phyloP scores from a whole-genome alignment of 2,888 invertebrate species.

The Phragmatobia fuliginosa region DNA sequence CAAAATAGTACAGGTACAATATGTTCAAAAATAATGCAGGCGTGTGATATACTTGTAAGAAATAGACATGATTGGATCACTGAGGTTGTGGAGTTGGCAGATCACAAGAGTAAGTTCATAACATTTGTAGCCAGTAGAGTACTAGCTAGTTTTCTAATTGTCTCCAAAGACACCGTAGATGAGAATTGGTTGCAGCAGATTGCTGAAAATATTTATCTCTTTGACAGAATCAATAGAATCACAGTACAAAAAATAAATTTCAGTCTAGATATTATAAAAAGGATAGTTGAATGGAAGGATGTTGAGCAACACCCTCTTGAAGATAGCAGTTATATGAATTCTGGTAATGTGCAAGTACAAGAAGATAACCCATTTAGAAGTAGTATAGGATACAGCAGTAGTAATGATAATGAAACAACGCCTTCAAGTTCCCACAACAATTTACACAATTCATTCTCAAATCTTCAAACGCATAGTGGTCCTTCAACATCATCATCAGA shows the following conservation, averaged over 20 bases:
- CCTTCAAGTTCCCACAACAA: constrained; percentile 72
- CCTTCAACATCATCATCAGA: constrained; percentile 76
- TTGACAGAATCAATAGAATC: constrained; percentile 88
- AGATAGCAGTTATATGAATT: constrained; percentile 85
- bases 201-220: constrained; percentile 90
- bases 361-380: constrained; percentile 81
- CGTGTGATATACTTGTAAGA: constrained; percentile 92
- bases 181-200: constrained; percentile 93
- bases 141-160: constrained; percentile 93
- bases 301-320: constrained; percentile 92
- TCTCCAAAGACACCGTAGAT: constrained; percentile 93
- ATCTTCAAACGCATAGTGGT: constrained; percentile 76
- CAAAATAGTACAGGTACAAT: constrained; percentile 94
- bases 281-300: constrained; percentile 96
- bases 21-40: constrained; percentile 92
- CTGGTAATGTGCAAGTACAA: constrained; percentile 71
- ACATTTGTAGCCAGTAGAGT: constrained; percentile 93
- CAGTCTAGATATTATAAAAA: constrained; percentile 93
- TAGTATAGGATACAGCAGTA: constrained; percentile 68
- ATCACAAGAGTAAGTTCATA: constrained; percentile 92
- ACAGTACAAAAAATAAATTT: constrained; percentile 93
- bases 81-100: constrained; percentile 92
- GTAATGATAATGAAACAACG: constrained; percentile 49
- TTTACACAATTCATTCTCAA: constrained; percentile 80
- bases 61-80: constrained; percentile 94